These are phyloP conservation scores for Psylliodes chrysocephalus DNA, from an alignment of 2,888 invertebrate species.

Conservation along the genomic window DNA sequence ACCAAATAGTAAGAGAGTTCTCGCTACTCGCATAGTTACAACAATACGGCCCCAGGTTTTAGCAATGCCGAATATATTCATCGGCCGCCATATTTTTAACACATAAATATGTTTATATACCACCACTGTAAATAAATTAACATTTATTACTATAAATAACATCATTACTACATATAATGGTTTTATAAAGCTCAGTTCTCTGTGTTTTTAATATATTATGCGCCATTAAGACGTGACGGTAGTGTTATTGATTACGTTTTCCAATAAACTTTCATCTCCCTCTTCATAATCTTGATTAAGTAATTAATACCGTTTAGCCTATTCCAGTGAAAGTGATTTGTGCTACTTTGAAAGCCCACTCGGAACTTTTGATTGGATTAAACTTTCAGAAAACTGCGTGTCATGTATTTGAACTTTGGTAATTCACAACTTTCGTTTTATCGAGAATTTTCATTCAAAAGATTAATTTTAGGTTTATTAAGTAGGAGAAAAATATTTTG, in stretches of 20 bases:
- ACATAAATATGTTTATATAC: too few species aligned
- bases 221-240: too few species aligned
- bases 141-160: too few species aligned
- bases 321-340: slow-evolving; percentile 35
- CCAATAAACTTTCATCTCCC: slow-evolving; percentile 16
- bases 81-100: too few species aligned
- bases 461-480: slow-evolving; percentile 17
- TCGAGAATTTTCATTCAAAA: slow-evolving; percentile 9
- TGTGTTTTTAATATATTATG: too few species aligned
- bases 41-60: too few species aligned
- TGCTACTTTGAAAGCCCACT: slow-evolving; percentile 33
- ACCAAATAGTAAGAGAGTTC: too few species aligned
- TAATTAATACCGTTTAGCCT: slow-evolving; percentile 36
- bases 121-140: too few species aligned
- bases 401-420: slow-evolving; percentile 25
- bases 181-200: too few species aligned
- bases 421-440: slow-evolving; percentile 23
- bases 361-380: slow-evolving; percentile 40
- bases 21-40: too few species aligned
- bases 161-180: too few species aligned
- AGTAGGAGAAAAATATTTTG: background rate
- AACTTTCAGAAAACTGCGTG: slow-evolving; percentile 37
- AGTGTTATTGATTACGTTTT: slow-evolving; percentile 17
- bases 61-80: too few species aligned
- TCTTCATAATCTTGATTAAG: slow-evolving; percentile 31